A percentile compares a stretch with the other conserved stretches of the same genome.
phyloP scores from a whole-genome alignment of 2,888 invertebrate genomes.

The Carabus problematicus region DNA sequence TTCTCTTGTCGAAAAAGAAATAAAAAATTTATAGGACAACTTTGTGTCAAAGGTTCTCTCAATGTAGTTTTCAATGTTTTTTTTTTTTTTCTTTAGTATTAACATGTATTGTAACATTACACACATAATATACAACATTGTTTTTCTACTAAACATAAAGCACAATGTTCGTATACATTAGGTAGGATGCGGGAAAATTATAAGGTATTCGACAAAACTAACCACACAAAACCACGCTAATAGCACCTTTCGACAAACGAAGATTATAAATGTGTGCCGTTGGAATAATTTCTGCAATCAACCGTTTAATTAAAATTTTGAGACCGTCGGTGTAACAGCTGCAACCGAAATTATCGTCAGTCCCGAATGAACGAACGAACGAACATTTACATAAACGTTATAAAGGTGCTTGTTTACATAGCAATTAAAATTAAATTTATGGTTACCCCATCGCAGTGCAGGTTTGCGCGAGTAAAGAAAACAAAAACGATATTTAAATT shows the following conservation, averaged over 20 bases:
- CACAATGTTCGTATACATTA: too few species aligned
- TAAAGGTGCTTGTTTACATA: conserved; percentile 35
- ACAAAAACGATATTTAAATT: conserved; percentile 2
- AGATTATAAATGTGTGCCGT: conserved; percentile 10
- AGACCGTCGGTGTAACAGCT: conserved; percentile 26
- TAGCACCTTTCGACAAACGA: conserved; percentile 21
- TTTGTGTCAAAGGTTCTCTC: too few species aligned
- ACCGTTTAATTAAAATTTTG: conserved; percentile 39
- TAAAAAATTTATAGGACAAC: too few species aligned
- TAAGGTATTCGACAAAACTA: conserved; percentile 1
- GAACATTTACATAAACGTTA: conserved; percentile 35
- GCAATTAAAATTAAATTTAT: conserved; percentile 39
- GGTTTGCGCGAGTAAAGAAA: conserved; percentile 10
- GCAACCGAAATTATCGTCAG: conserved; percentile 27
- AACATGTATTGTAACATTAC: too few species aligned
- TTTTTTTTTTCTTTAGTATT: too few species aligned
- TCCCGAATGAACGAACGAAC: conserved; percentile 18
- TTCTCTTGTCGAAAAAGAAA: too few species aligned
- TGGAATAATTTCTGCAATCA: conserved; percentile 25
- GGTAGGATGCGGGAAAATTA: too few species aligned
- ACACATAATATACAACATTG: too few species aligned
- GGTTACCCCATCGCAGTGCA: conserved; percentile 17
- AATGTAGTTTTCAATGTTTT: too few species aligned
- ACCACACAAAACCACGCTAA: conserved; percentile 15
- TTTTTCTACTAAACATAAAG: too few species aligned